phyloP scores from a whole-genome alignment of 1,140 invertebrate genomes.

The Lineus longissimus region DNA sequence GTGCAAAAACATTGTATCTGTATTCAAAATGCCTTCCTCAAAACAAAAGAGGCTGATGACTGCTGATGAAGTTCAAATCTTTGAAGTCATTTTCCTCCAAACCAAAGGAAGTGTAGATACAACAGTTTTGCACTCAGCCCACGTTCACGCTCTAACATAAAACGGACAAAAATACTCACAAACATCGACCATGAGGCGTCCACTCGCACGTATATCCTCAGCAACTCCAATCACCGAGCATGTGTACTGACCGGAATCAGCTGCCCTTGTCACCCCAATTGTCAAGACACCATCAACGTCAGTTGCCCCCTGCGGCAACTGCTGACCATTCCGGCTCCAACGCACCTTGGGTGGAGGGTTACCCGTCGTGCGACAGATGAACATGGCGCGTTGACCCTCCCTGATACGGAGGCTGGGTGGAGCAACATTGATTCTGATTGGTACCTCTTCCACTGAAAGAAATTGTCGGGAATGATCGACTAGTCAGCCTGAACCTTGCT shows the following conservation, averaged over 20 bases:
- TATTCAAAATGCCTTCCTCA: too few relatives aligned
- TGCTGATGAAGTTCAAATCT: too few relatives aligned
- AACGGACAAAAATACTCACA: not conserved
- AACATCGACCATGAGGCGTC: slow-evolving; percentile 25
- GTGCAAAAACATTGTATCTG: too few relatives aligned
- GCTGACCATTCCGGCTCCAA: slow-evolving; percentile 7
- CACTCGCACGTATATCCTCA: slow-evolving; percentile 20
- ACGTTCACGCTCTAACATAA: too few relatives aligned
- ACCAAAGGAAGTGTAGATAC: too few relatives aligned
- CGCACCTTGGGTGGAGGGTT: slow-evolving; percentile 1
- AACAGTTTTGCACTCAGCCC: too few relatives aligned
- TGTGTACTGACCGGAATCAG: slow-evolving; percentile 34
- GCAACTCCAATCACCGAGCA: slow-evolving; percentile 21
- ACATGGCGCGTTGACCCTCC: not conserved
- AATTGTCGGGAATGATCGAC: too few relatives aligned
- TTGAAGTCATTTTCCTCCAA: too few relatives aligned
- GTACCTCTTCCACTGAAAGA: too few relatives aligned
- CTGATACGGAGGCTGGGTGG: not conserved
- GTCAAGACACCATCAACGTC: slow-evolving; percentile 25
- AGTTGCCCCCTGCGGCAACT: slow-evolving; percentile 19
- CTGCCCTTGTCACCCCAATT: slow-evolving; percentile 19
- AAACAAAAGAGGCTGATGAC: too few relatives aligned
- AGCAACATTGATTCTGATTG: too few relatives aligned
- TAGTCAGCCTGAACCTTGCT: too few relatives aligned
- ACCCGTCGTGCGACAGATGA: not conserved